Conservation (phyloP, 2,888 invertebrate species). For the Tachina grossa region DNA sequence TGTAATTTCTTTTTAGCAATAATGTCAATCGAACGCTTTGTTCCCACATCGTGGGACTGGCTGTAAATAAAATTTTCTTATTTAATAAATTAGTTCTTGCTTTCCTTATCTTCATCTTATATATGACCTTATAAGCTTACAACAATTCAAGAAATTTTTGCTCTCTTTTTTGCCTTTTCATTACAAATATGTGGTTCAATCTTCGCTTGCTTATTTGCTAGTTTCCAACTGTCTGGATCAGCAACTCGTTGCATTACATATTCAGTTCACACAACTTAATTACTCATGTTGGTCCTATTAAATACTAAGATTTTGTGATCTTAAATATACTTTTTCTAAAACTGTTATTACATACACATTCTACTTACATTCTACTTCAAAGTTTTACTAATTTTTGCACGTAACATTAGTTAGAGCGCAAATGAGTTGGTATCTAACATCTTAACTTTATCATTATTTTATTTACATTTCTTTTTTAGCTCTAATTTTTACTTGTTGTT, state of each 20-base stretch:
- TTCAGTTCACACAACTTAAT: neutral
- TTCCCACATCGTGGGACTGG: too few relatives aligned
- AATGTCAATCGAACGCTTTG: too few relatives aligned
- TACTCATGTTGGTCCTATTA: neutral
- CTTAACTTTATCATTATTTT: constrained; percentile 16
- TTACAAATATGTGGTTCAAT: too few relatives aligned
- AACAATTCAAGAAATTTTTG: too few relatives aligned
- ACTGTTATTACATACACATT: constrained; percentile 7
- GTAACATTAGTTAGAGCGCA: constrained; percentile 18
- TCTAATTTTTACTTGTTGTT: neutral
- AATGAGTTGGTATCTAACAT: constrained; percentile 18
- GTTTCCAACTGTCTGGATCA: neutral
- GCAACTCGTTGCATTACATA: neutral
- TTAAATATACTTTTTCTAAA: neutral
- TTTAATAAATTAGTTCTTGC: too few relatives aligned
- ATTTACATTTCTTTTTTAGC: constrained; percentile 16
- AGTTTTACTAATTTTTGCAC: constrained; percentile 17
- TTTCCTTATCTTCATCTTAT: too few relatives aligned
- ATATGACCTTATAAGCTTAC: too few relatives aligned
- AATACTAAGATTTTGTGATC: neutral
- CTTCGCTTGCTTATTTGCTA: too few relatives aligned
- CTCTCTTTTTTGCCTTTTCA: too few relatives aligned
- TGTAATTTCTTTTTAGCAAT: too few relatives aligned
- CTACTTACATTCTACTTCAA: neutral
- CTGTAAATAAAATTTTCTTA: too few relatives aligned